Base-by-base conservation (phyloP, 1,140 invertebrate species). In the Mamestra configurata region DNA sequence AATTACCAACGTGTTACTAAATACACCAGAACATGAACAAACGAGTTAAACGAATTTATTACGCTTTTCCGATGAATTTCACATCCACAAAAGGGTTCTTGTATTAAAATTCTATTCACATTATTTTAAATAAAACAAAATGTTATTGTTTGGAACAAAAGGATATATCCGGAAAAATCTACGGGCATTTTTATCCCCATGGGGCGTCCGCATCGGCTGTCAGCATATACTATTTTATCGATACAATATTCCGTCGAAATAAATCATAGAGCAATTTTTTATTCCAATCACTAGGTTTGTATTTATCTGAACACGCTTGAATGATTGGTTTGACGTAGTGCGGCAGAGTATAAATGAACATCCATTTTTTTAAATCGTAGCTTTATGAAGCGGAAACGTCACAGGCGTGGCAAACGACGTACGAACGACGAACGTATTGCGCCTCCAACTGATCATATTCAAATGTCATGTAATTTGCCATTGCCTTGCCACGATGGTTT, bases 401-500 rank as follows among this genome's bases (percentile, higher is more conserved):
- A 15, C 35, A 4, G 53, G 15, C 15, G 72, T 59, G 55, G 22
- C 18, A 55, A 27, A 61, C 46, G 55, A 61, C 20, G n/a, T 76
- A 46, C 43, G 43, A 46, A 11, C 43, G 43, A 46, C 35, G 22
- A 27, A 61, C 31, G 5, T 35, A 46, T 11, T n/a, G 99, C 98
- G 72, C 99, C 99, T 93, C 99, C 98, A 51, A 8, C 27, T 53
- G 24, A 72, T 37, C 20, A 73, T 57, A 73, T 73, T 40, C 53
- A 73, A 57, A 73, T 72, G 49, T 24, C 53, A n/a, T n/a, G 20
- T 43, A 20, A 43, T 43, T 73, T 73, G n/a, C 71, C 31, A 24
- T 40, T 27, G 27, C 35, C 71, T 40, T 6, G 1, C 43, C 7
- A 20, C 10, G 7, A 51, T 73, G 49, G 53, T 57, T 57, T 40